Evolutionary conservation across 2,888 invertebrate species (phyloP).

Genomic region (Helleia helle): DNA sequence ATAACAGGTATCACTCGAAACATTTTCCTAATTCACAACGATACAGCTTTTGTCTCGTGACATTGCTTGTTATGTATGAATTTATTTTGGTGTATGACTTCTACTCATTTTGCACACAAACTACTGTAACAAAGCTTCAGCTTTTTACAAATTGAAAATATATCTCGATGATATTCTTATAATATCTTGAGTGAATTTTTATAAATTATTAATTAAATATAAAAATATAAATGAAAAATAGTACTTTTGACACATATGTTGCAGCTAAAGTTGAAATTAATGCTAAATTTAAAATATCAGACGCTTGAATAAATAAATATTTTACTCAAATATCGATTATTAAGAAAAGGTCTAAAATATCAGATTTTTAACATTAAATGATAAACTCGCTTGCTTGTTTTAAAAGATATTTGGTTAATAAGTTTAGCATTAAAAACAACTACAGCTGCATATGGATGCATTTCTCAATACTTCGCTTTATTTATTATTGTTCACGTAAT

Average conservation of each 20-base stretch:
- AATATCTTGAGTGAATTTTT: not conserved
- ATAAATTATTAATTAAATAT: not conserved
- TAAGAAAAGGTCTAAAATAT: no score
- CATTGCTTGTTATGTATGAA: constrained; percentile 38
- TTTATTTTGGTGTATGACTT: not conserved
- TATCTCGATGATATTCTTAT: not conserved
- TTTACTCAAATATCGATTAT: no score
- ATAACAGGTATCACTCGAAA: constrained; percentile 69
- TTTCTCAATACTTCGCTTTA: constrained; percentile 2
- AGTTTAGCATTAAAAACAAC: not conserved
- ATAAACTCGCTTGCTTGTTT: no score
- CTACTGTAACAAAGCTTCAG: constrained; percentile 4
- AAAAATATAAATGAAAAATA: not conserved
- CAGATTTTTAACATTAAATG: no score
- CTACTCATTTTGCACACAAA: not conserved
- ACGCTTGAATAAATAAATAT: no score
- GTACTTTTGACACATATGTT: not conserved
- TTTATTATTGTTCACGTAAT: not conserved
- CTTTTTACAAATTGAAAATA: constrained; percentile 1
- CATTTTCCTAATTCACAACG: constrained; percentile 41
- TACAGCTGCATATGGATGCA: not conserved
- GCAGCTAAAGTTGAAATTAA: constrained; percentile 1
- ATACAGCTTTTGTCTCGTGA: constrained; percentile 58
- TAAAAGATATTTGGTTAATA: no score
- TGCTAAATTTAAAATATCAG: no score